Percentiles rank a stretch among this genome's conserved stretches.
These are phyloP conservation scores for Caranx ignobilis DNA, from an alignment of 2,113 vertebrate genomes.

Conservation along the genomic window DNA sequence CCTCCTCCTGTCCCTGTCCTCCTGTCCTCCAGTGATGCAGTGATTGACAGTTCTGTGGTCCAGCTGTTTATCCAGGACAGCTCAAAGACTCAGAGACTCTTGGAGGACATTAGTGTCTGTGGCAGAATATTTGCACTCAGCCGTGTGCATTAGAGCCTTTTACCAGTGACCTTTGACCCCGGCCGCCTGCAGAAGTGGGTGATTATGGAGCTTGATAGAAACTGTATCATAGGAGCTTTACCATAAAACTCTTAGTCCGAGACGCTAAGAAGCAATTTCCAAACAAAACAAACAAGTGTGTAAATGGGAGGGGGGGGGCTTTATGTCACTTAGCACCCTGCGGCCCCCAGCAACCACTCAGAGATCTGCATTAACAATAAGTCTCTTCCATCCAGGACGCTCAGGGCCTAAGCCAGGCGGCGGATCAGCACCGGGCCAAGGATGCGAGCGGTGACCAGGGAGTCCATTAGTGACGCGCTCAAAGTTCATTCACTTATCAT, in stretches of 20 bases:
- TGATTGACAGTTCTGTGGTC: not conserved
- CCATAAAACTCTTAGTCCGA: conserved; percentile 57
- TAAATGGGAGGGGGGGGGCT: conserved; percentile 8
- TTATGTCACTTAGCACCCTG: conserved; percentile 62
- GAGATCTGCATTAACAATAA: conserved; percentile 79
- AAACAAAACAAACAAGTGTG: conserved; percentile 66
- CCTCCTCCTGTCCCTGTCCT: no score
- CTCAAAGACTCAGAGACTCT: conserved; percentile 28
- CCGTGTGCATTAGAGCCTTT: conserved; percentile 70
- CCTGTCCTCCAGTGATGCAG: not conserved
- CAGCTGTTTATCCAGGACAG: conserved; percentile 43
- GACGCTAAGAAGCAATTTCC: conserved; percentile 69
- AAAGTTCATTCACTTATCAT: conserved; percentile 60
- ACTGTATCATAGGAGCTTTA: conserved; percentile 72
- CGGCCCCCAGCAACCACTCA: conserved; percentile 38
- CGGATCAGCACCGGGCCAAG: conserved; percentile 61
- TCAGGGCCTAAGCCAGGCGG: conserved; percentile 59
- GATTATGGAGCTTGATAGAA: conserved; percentile 39
- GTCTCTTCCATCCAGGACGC: conserved; percentile 45
- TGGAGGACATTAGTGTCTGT: conserved; percentile 25
- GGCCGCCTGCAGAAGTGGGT: conserved; percentile 28
- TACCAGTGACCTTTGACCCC: conserved; percentile 58
- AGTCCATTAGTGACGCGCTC: conserved; percentile 61
- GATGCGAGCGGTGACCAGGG: conserved; percentile 57
- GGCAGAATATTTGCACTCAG: conserved; percentile 32